phyloP scores from a whole-genome alignment of 2,113 vertebrate species.

The Macroglossus sobrinus region DNA sequence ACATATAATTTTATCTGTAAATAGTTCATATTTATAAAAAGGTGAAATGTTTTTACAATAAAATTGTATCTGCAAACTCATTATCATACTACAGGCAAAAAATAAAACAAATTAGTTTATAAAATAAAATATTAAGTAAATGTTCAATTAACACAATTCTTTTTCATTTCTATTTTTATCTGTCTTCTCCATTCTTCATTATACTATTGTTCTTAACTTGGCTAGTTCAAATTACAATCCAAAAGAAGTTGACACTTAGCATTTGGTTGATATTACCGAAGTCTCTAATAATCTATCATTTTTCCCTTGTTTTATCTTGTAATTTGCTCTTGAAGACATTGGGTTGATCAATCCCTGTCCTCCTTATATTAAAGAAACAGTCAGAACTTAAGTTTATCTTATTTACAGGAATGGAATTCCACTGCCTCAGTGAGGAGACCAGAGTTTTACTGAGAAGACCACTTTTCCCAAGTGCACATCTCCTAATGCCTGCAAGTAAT shows the following conservation, averaged over 20 bases:
- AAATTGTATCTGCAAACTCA: not conserved
- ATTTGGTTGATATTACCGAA: not conserved
- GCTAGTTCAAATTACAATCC: not conserved
- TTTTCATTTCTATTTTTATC: not conserved
- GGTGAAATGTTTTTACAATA: not conserved
- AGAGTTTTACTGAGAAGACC: not conserved
- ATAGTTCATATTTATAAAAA: not conserved
- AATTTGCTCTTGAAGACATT: not conserved
- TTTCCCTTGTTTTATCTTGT: not conserved
- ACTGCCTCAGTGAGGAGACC: not conserved
- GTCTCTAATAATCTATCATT: not conserved
- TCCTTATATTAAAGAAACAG: not conserved
- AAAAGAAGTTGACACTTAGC: not conserved
- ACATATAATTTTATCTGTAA: not conserved
- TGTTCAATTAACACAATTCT: not conserved
- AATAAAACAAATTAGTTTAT: not conserved
- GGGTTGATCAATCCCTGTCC: not conserved
- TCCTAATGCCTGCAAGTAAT: not conserved
- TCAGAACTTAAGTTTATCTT: not conserved
- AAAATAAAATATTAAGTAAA: not conserved
- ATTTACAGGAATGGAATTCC: too few relatives aligned
- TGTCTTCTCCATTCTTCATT: not conserved
- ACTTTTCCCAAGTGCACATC: not conserved
- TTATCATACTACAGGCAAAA: not conserved
- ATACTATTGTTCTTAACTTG: not conserved